These are phyloP conservation scores for Sycophaga agraensis DNA, from an alignment of 1,140 invertebrate genomes.

Conservation along the genomic window DNA sequence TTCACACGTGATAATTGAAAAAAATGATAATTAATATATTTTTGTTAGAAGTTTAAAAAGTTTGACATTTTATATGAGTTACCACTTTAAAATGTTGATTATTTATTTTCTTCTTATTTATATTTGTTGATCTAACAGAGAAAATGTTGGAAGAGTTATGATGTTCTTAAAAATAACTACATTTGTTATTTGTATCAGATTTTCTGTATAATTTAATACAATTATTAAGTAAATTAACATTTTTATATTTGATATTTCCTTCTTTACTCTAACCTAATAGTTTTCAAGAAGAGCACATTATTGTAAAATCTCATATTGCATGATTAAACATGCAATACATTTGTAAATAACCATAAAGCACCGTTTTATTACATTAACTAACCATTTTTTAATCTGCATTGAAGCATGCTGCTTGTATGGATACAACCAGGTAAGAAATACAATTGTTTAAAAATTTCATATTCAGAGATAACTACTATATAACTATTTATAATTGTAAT, in stretches of 20 bases:
- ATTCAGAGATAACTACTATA: too few relatives aligned
- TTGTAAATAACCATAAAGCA: too few relatives aligned
- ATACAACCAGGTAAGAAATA: slow-evolving; percentile 39
- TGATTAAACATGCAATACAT: too few relatives aligned
- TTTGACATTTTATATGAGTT: too few relatives aligned
- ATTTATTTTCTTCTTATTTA: background rate
- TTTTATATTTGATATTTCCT: slow-evolving; percentile 3
- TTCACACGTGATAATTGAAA: too few relatives aligned
- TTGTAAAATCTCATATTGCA: background rate
- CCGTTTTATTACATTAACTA: too few relatives aligned
- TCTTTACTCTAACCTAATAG: background rate
- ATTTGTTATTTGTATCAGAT: slow-evolving; percentile 14
- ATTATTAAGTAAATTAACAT: slow-evolving; percentile 9
- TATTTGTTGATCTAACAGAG: background rate
- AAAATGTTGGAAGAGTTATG: background rate
- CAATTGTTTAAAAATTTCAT: background rate
- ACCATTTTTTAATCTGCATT: slow-evolving; percentile 16
- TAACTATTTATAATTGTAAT: too few relatives aligned
- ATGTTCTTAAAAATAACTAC: background rate
- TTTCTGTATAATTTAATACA: background rate
- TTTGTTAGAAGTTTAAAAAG: too few relatives aligned
- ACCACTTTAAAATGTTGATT: background rate
- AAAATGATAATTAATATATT: too few relatives aligned
- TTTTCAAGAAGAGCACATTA: background rate
- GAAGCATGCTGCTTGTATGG: slow-evolving; percentile 47